Conservation (phyloP, 2,113 vertebrate species). For the Cyanoderma ruficeps region DNA sequence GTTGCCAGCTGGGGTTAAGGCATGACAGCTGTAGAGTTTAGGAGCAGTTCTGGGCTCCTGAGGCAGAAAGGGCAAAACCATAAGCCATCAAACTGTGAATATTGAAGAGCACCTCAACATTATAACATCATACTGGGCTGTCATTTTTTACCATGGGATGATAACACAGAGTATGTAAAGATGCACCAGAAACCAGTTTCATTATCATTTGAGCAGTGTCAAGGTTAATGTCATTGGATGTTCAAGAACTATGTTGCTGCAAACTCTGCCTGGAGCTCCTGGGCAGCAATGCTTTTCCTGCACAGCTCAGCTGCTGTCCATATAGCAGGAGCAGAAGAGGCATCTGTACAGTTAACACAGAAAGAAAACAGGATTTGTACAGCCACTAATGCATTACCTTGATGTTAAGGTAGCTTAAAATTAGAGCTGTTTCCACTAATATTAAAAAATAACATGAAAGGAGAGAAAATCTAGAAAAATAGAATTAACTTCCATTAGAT, state of each 20-base stretch:
- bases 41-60: background rate
- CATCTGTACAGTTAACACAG: background rate
- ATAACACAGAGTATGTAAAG: background rate
- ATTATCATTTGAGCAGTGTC: background rate
- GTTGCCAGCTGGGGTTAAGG: background rate
- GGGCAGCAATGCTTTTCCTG: background rate
- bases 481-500: accelerated
- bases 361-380: background rate
- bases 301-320: background rate
- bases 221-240: background rate
- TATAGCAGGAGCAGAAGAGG: background rate
- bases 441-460: background rate
- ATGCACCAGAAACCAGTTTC: background rate
- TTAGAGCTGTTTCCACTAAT: background rate
- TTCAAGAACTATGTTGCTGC: background rate
- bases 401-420: background rate
- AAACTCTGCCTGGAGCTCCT: background rate
- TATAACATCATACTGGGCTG: background rate
- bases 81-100: background rate
- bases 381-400: background rate
- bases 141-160: background rate
- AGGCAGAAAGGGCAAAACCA: background rate
- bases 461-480: background rate
- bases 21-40: background rate
- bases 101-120: background rate